Conservation (phyloP, 2,797 vertebrate genomes). For the Paratrypauchen microcephalus region DNA sequence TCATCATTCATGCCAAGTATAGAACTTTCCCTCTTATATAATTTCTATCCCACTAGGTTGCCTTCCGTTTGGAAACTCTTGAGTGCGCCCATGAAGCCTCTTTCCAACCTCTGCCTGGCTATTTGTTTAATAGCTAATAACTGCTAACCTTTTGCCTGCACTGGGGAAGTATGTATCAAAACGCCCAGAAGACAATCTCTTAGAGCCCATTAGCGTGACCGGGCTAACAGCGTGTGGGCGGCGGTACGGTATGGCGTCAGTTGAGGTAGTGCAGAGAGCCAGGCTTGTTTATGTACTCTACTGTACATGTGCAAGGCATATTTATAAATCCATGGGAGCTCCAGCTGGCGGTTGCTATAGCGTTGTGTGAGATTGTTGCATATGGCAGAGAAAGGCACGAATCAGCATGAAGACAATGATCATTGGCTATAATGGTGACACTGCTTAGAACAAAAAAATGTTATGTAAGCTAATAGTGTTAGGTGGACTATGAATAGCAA, state of each 20-base stretch:
- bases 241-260: conserved; percentile 8
- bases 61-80: conserved; percentile 8
- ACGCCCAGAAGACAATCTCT: conserved; percentile 11
- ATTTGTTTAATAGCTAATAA: conserved; percentile 47
- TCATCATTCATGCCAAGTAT: neutral
- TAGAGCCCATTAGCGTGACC: conserved; percentile 12
- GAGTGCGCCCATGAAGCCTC: conserved; percentile 15
- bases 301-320: conserved; percentile 6
- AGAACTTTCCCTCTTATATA: neutral
- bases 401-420: conserved; percentile 39
- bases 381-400: conserved; percentile 43
- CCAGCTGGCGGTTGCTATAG: conserved; percentile 47
- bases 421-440: conserved; percentile 27
- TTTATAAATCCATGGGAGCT: conserved; percentile 41
- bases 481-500: neutral
- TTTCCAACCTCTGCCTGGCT: conserved; percentile 11
- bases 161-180: conserved; percentile 42
- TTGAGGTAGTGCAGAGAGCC: neutral
- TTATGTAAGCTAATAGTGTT: neutral
- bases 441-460: conserved; percentile 32
- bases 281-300: conserved; percentile 16
- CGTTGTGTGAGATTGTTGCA: conserved; percentile 46
- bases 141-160: conserved; percentile 41
- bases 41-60: conserved; percentile 1
- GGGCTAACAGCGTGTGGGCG: neutral